These are phyloP conservation scores for Chloropsis cyanopogon DNA, from an alignment of 2,113 vertebrate genomes.

Conservation along the genomic window DNA sequence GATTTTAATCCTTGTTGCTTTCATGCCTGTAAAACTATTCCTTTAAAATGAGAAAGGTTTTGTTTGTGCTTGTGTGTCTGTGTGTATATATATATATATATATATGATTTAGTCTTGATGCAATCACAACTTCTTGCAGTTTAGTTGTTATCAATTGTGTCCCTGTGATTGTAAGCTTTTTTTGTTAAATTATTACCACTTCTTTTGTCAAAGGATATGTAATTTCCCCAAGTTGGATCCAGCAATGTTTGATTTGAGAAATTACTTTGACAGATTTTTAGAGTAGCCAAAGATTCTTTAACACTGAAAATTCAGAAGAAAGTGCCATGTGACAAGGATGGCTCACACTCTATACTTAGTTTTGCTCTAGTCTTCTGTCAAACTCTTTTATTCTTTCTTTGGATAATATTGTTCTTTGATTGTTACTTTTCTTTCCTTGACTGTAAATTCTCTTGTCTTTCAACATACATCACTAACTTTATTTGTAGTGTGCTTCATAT, in stretches of 20 bases:
- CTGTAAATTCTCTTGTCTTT: not conserved
- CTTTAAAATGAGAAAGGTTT: not conserved
- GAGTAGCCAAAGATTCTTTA: not conserved
- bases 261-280: not conserved
- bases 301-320: not conserved
- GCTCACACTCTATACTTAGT: not conserved
- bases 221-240: not conserved
- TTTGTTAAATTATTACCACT: not conserved
- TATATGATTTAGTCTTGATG: not conserved
- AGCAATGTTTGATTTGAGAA: not conserved
- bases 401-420: not conserved
- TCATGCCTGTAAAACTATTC: not conserved
- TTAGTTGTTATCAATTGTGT: not conserved
- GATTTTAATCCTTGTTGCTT: not conserved
- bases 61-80: not conserved
- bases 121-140: not conserved
- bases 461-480: not conserved
- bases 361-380: not conserved
- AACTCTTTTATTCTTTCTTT: not conserved
- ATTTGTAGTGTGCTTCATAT: not conserved
- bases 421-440: not conserved
- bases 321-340: not conserved
- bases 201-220: not conserved
- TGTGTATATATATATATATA: accelerated
- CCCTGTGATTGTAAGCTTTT: not conserved